Percentiles rank a stretch among this genome's conserved stretches.
Evolutionary conservation across 2,797 vertebrate species (phyloP).

Genomic region (Catharus ustulatus): DNA sequence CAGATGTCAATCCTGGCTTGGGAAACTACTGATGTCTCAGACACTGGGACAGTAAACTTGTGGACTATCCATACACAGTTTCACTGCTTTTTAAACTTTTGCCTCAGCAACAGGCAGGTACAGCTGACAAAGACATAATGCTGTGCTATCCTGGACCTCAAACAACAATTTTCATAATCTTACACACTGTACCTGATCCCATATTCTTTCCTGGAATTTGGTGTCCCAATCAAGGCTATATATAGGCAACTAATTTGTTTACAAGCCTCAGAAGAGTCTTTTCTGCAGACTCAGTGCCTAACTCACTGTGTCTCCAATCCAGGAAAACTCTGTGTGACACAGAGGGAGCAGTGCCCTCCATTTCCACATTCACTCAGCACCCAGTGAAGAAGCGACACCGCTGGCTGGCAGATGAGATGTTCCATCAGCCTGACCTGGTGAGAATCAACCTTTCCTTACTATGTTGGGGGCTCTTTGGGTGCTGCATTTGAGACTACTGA

Average conservation of each 20-base stretch:
- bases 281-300: neutral
- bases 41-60: neutral
- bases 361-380: neutral
- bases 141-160: neutral
- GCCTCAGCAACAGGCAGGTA: neutral
- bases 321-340: neutral
- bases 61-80: neutral
- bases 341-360: neutral
- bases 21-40: neutral
- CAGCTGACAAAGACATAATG: neutral
- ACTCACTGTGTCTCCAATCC: fast-evolving
- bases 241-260: neutral
- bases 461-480: no score
- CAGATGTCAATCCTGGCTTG: neutral
- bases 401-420: neutral
- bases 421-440: neutral
- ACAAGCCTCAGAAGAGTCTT: neutral
- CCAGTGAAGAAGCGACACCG: neutral
- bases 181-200: neutral
- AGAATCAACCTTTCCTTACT: neutral
- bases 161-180: neutral
- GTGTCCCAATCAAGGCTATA: neutral
- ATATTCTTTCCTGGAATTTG: neutral
- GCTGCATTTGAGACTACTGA: neutral
- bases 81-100: neutral